Base-by-base conservation (phyloP, 2,797 vertebrate species). In the Cyprinella venusta region DNA sequence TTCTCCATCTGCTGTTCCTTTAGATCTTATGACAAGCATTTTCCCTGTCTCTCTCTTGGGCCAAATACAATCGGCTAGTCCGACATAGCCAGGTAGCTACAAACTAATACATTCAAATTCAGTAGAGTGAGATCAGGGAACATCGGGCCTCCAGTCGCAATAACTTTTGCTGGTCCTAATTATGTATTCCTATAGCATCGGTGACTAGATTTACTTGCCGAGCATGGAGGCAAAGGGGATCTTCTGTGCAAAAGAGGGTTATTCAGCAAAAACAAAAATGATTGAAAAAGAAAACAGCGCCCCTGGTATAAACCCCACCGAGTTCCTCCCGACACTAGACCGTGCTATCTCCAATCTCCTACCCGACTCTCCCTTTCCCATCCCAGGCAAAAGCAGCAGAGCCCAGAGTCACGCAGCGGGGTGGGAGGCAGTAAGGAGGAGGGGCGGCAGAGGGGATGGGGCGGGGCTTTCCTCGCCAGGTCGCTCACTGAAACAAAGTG, bases 91-190 rank as follows among this genome's bases (percentile, higher is more conserved):
- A 89, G 84, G 89, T 87, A 48, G 90, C 88, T 90, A 87, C 88
- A 79, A 87, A 91, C 90, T 80, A 87, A 87, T 92, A 93, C 90
- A 93, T 93, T 93, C 92, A 92, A 84, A 82, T 83, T 84, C 84
- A 85, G 71, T 84, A 90, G 85, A 89, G 88, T 89, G 86, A 87
- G 77, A 83, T 83, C 68, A 78, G 80, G 81, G 81, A 84, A 82
- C 61, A 26, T 70, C 24, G 50, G 50, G 38, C 63, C 84, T 89
- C 86, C 86, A 81, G 79, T 86, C 33, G 80, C 59, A 54, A 81
- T 12, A 81, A 76, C 63, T 76, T 79, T 64, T 76, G 72, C 80
- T 78, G 36, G 48, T 48, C 76, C 33, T 76, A 88, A 83, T 74
- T 83, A 83, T 26, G 71, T 38, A 84, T 67, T 74, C 38, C 18